Percentiles rank a stretch among this genome's conserved stretches.
Conservation (phyloP, 2,797 vertebrate species). For the Microctenopoma lineatum region DNA sequence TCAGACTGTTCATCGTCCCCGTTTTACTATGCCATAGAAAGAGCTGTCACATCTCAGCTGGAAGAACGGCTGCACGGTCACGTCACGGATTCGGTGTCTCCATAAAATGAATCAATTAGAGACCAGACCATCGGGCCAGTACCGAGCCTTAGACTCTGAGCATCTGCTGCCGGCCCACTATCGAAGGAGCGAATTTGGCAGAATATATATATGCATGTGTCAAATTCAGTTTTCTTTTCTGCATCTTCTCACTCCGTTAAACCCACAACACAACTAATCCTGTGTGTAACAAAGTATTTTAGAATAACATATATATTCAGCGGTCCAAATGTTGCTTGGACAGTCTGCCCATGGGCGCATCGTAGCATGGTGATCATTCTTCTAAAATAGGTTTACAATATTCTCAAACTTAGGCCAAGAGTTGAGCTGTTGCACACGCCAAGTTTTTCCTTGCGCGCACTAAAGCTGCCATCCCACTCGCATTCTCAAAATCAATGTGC, state of each 20-base stretch:
- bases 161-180: not conserved
- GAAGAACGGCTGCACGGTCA: not conserved
- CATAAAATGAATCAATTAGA: not conserved
- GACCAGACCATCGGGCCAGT: too few species aligned
- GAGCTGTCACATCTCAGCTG: not conserved
- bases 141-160: not conserved
- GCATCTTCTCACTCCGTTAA: too few species aligned
- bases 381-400: not conserved
- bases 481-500: constrained; percentile 41
- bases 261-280: too few species aligned
- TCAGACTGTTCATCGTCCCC: not conserved
- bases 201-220: too few species aligned
- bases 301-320: too few species aligned
- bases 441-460: constrained; percentile 16
- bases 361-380: not conserved
- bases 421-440: constrained; percentile 9
- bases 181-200: not conserved
- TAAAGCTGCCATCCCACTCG: constrained; percentile 43
- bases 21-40: not conserved
- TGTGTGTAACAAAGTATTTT: too few species aligned
- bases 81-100: not conserved
- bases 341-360: not conserved
- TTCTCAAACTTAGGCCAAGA: constrained; percentile 3
- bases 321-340: too few species aligned
- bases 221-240: not conserved